phyloP scores from a whole-genome alignment of 2,797 vertebrate genomes.

The Ataeniobius toweri region DNA sequence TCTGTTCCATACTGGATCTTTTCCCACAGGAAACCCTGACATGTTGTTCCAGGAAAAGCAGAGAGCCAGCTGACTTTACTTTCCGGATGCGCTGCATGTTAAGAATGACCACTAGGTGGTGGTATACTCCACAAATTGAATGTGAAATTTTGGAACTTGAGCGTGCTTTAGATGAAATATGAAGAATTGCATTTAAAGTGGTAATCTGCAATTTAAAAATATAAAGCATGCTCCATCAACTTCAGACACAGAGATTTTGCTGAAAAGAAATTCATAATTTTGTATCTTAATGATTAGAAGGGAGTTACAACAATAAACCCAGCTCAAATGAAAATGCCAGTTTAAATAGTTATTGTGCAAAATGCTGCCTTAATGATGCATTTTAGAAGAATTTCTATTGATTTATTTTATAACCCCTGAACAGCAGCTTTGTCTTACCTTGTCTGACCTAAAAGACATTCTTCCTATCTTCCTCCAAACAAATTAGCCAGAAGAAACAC shows the following conservation, averaged over 20 bases:
- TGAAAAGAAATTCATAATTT: neutral
- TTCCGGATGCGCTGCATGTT: too few relatives aligned
- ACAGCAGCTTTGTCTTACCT: too few relatives aligned
- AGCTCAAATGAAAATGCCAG: neutral
- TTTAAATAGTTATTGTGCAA: neutral
- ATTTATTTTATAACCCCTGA: neutral
- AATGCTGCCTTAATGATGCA: neutral
- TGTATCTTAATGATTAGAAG: neutral
- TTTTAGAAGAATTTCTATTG: neutral
- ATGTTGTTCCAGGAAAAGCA: neutral
- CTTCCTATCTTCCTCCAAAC: neutral
- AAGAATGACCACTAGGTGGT: slow-evolving; percentile 67
- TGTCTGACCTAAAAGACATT: neutral
- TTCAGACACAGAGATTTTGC: neutral
- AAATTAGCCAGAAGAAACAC: too few relatives aligned
- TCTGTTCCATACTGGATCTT: neutral
- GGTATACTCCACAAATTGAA: slow-evolving; percentile 51
- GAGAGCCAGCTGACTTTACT: neutral
- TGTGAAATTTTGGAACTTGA: neutral
- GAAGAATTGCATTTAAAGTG: too few relatives aligned
- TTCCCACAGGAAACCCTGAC: neutral
- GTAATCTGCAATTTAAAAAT: neutral
- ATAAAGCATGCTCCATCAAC: neutral
- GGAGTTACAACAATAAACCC: neutral
- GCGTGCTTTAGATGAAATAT: neutral